These are phyloP conservation scores for Micromys minutus DNA, from an alignment of 2,113 vertebrate species.

Conservation along the genomic window DNA sequence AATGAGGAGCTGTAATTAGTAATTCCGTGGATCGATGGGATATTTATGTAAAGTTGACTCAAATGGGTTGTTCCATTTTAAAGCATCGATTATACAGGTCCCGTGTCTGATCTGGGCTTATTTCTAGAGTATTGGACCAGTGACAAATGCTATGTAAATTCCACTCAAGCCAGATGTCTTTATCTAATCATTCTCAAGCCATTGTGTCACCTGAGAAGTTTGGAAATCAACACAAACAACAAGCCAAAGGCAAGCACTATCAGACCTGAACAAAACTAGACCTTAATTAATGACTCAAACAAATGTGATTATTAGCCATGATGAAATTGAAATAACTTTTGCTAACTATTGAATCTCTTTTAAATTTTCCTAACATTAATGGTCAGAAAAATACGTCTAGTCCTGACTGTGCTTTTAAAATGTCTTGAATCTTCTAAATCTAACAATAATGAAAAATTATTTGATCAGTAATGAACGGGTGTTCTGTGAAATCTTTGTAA, in stretches of 20 bases:
- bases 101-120: conserved; percentile 14
- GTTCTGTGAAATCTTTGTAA: background rate
- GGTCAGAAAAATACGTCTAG: background rate
- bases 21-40: conserved; percentile 60
- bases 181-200: background rate
- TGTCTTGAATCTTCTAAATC: too few relatives aligned
- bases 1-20: conserved; percentile 60
- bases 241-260: background rate
- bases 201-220: background rate
- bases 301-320: background rate
- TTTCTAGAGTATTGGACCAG: background rate
- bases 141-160: background rate
- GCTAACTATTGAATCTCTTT: background rate
- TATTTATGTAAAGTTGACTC: conserved; percentile 60
- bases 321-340: background rate
- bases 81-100: background rate
- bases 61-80: conserved; percentile 10
- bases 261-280: background rate
- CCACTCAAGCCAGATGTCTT: background rate
- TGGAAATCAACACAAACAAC: background rate
- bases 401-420: background rate
- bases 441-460: background rate
- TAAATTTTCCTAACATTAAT: background rate
- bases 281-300: conserved; percentile 32
- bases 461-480: background rate